Base-by-base conservation (phyloP, 2,888 invertebrate genomes). In the Pseudeuparius sepicola region DNA sequence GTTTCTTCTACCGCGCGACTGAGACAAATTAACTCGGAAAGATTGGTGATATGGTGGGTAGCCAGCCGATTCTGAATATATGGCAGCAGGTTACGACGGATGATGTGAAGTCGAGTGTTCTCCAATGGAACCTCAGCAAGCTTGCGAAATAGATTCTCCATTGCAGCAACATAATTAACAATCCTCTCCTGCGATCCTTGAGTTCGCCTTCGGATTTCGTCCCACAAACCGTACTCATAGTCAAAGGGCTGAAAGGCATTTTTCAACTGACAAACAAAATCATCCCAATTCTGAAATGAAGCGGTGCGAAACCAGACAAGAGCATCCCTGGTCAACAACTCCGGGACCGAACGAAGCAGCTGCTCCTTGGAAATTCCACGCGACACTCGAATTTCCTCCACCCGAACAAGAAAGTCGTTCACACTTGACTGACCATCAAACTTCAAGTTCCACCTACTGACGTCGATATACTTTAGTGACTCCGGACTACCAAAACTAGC, bases 251-350 rank as follows among this genome's bases (percentile, higher is more conserved):
- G n/a, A n/a, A n/a, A n/a, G n/a, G n/a, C n/a, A n/a, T n/a, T n/a
- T n/a, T n/a, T n/a, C n/a, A n/a, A n/a, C n/a, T n/a, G n/a, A n/a
- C n/a, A n/a, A n/a, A n/a, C n/a, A n/a, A n/a, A 15, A 10, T 32
- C 25, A 14, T 37, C 37, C 37, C 37, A 33, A 13, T 14, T 14
- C 3, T 2, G 3, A 32, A 36, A 32, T 4, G n/a, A n/a, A 4
- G 11, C 4, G 4, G 32, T 25, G 2, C 37, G 32, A 17, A 18
- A 37, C 37, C 37, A 37, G 4, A 25, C n/a, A 2, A 42, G 31
- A 4, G 47, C 49, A 3, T 34, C 20, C 10, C 41, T 44, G 3
- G 20, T 12, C 33, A 50, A 48, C 2, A 50, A 18, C 4, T 47
- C 50, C 5, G 31, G 23, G 1, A 47, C 49, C 3, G 43, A 39